A percentile compares a stretch with the other conserved stretches of the same genome.
These are phyloP conservation scores for Tolypeutes matacus DNA, from an alignment of 2,797 vertebrate genomes.

Conservation along the genomic window DNA sequence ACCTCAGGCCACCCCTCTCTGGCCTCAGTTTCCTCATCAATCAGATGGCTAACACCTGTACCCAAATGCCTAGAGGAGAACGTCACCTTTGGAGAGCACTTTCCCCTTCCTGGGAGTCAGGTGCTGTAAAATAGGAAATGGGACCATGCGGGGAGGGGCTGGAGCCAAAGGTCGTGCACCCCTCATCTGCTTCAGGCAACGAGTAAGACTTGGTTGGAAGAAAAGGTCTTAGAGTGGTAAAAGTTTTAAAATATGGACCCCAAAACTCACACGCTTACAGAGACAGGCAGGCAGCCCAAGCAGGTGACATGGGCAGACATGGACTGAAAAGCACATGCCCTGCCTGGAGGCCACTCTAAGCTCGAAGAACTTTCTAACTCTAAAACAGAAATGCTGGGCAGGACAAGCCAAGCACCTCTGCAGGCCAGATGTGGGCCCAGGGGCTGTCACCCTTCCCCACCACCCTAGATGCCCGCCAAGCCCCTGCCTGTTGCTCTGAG, in stretches of 20 bases:
- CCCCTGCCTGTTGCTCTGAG: not conserved
- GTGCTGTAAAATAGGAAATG: not conserved
- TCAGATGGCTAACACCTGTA: not conserved
- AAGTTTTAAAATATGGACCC: too few relatives aligned
- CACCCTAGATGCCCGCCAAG: rapidly evolving
- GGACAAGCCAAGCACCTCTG: not conserved
- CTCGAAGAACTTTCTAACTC: not conserved
- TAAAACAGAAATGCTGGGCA: not conserved
- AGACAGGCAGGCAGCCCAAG: not conserved
- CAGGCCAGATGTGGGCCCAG: not conserved
- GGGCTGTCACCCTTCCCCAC: not conserved
- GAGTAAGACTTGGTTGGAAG: constrained; percentile 16
- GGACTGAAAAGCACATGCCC: too few relatives aligned
- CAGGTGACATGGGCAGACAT: rapidly evolving
- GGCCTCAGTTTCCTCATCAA: not conserved
- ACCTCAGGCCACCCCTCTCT: not conserved
- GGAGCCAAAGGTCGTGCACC: too few relatives aligned
- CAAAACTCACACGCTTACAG: not conserved
- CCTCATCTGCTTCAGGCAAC: not conserved
- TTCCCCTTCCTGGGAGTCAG: not conserved
- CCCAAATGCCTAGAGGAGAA: not conserved
- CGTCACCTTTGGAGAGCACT: not conserved
- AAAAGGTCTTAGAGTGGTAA: not conserved
- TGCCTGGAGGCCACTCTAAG: too few relatives aligned
- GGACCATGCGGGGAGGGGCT: not conserved